Evolutionary conservation across 2,113 vertebrate genomes (phyloP), one percentile per base, ranked within the genome.

Genomic region (Rynchops niger): DNA sequence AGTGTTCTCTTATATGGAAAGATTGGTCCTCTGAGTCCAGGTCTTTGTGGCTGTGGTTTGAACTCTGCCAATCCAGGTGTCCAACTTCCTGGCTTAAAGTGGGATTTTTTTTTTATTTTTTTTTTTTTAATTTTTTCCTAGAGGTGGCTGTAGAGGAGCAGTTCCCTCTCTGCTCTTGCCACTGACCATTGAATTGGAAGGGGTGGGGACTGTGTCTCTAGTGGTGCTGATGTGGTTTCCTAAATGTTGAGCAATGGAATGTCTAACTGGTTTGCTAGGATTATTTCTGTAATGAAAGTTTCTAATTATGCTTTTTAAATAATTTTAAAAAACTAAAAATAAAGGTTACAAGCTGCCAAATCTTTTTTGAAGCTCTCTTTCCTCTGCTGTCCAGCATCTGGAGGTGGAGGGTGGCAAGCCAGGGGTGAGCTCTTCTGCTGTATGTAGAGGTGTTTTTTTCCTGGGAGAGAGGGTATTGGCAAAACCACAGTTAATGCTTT

Each of bases 301-400:
- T 98, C 98, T 98, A 98, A 98, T 98, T 97, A 98, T 97, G 98
- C 98, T 98, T 98, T 98, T 98, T 98, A 97, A 98, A 98, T 98
- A 97, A 98, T 96, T 97, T 95, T 96, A 95, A 98, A 97, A 95
- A 98, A 98, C 97, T 98, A 98, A 98, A 98, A 98, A 98, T 98
- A 98, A 98, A 98, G 97, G 98, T 98, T 98, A 97, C 98, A 98
- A 98, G 98, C 98, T 98, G 98, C 97, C 98, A 98, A 94, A 90
- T 95, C 90, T 90, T 82, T 96, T 86, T 78, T 3, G 16, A 96
- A 92, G 97, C 71, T 97, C 86, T 86, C 52, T 98, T 96, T 98
- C 95, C 97, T 96, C 79, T 97, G 90, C 96, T 93, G 78, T 63
- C 93, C 94, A 88, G 82, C 82, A 86, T 45, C 73, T 96, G 86